Conservation (phyloP, 2,113 vertebrate genomes). For the Lonchura striata region DNA sequence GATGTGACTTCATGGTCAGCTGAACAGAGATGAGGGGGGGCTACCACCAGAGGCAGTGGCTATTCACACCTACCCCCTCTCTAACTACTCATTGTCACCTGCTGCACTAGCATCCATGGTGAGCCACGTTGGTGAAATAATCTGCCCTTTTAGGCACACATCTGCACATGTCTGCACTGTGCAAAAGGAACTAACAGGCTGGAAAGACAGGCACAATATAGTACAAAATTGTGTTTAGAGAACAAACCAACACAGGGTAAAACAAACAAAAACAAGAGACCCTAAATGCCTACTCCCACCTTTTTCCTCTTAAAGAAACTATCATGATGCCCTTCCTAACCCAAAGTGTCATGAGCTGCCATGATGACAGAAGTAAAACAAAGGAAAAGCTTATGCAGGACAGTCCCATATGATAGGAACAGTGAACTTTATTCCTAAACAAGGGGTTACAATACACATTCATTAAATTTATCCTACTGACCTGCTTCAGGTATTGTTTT, state of each 20-base stretch:
- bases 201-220: neutral
- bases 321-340: accelerated
- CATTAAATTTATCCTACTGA: neutral
- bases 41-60: neutral
- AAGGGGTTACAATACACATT: neutral
- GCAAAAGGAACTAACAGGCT: neutral
- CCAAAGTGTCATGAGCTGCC: neutral
- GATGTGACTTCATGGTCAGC: neutral
- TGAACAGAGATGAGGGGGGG: neutral
- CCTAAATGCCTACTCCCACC: neutral
- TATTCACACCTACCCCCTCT: neutral
- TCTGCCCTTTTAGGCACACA: neutral
- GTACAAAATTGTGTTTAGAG: neutral
- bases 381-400: neutral
- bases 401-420: neutral
- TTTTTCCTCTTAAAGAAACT: neutral
- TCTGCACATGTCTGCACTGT: no score
- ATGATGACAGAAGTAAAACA: accelerated
- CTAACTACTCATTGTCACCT: neutral
- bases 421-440: neutral
- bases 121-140: neutral
- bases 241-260: neutral
- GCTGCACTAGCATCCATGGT: neutral
- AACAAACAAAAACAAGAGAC: neutral
- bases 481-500: neutral